Conservation (phyloP, 2,888 invertebrate genomes). For the Mythimna impura region DNA sequence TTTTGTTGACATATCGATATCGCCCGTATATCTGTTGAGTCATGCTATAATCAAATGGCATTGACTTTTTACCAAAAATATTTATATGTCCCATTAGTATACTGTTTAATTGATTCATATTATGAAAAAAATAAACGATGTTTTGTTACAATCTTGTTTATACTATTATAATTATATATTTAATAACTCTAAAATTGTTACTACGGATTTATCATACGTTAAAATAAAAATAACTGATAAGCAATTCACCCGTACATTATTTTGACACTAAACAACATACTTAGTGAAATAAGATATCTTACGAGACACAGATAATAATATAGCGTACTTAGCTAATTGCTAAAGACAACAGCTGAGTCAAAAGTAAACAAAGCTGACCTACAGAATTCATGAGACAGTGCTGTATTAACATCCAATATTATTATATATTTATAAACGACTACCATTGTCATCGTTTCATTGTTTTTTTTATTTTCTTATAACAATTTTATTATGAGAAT, state of each 20-base stretch:
- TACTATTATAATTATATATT: neutral
- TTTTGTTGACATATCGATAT: constrained; percentile 47
- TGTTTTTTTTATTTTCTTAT: neutral
- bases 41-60: constrained; percentile 14
- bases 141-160: neutral
- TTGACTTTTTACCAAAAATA: constrained; percentile 21
- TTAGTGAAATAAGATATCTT: constrained; percentile 5
- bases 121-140: neutral
- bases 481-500: neutral
- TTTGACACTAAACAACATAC: neutral
- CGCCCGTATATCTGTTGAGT: constrained; percentile 6
- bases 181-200: neutral
- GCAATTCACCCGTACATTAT: neutral
- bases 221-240: constrained; percentile 8
- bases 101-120: neutral
- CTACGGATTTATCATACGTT: neutral
- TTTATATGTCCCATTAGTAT: constrained; percentile 5
- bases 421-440: neutral
- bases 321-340: constrained; percentile 2
- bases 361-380: constrained; percentile 35
- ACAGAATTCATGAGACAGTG: constrained; percentile 14
- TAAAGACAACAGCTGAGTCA: constrained; percentile 13
- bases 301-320: constrained; percentile 4
- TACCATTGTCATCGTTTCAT: neutral
- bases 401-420: neutral